Percentiles rank a stretch among this genome's conserved stretches.
phyloP scores from a whole-genome alignment of 2,888 invertebrate species.

The Bedellia somnulentella region DNA sequence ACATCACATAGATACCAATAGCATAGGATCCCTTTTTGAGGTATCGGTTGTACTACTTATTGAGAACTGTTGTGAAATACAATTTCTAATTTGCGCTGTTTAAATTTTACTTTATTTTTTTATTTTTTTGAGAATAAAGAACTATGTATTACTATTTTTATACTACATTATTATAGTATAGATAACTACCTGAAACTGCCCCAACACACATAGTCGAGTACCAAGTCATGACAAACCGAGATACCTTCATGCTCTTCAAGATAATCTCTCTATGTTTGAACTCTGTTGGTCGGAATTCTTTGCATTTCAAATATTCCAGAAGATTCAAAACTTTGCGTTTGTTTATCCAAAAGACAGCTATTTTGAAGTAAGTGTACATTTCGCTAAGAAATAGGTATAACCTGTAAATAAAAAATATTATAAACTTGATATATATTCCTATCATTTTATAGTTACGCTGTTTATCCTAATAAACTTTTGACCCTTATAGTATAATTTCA shows the following conservation, averaged over 20 bases:
- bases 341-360: slow-evolving; percentile 46
- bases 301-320: slow-evolving; percentile 33
- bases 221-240: slow-evolving; percentile 43
- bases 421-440: neutral
- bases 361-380: slow-evolving; percentile 52
- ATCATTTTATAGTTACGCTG: neutral
- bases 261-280: slow-evolving; percentile 35
- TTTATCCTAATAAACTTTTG: neutral
- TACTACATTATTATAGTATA: too few species aligned
- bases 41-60: too few species aligned
- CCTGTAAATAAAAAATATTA: slow-evolving; percentile 24
- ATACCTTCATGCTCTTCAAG: slow-evolving; percentile 32
- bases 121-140: too few species aligned
- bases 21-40: too few species aligned
- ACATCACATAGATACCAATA: too few species aligned
- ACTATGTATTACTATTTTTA: too few species aligned
- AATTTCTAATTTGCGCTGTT: too few species aligned
- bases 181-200: slow-evolving; percentile 51
- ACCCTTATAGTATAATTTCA: neutral
- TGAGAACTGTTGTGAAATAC: too few species aligned
- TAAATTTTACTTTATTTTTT: too few species aligned
- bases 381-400: slow-evolving; percentile 51
- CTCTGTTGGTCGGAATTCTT: slow-evolving; percentile 41
- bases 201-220: slow-evolving; percentile 48
- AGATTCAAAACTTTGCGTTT: slow-evolving; percentile 35